Conservation (phyloP, 1,140 invertebrate genomes). For the Chionoecetes opilio region DNA sequence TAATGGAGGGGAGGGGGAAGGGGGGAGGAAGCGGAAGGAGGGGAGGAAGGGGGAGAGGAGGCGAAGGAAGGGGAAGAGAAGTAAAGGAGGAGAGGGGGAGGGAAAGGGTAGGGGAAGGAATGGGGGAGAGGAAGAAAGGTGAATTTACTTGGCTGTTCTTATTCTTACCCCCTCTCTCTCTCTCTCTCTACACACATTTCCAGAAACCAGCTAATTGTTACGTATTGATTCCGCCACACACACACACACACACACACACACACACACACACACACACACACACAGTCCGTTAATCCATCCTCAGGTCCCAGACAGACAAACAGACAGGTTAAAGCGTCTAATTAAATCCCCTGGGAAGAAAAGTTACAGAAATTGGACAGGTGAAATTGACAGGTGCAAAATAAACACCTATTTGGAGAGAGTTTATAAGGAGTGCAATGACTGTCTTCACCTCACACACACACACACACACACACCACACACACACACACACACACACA, state of each 20-base stretch:
- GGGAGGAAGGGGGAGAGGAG: not conserved
- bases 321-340: not conserved
- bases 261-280: too few relatives aligned
- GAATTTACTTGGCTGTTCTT: not conserved
- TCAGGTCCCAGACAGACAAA: not conserved
- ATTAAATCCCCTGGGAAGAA: too few relatives aligned
- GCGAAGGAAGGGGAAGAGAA: too few relatives aligned
- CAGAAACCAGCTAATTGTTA: not conserved
- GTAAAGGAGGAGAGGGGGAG: too few relatives aligned
- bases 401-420: too few relatives aligned
- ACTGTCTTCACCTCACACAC: too few relatives aligned
- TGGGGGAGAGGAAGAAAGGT: too few relatives aligned
- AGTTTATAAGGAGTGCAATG: too few relatives aligned
- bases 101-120: not conserved
- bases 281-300: not conserved
- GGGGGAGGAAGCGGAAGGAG: not conserved
- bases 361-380: too few relatives aligned
- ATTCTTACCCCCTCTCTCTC: not conserved
- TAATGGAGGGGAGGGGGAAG: not conserved
- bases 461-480: too few relatives aligned
- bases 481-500: too few relatives aligned
- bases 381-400: too few relatives aligned
- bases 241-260: slow-evolving; percentile 24
- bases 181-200: not conserved
- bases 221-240: not conserved